Evolutionary conservation across 2,797 vertebrate species (phyloP).

Genomic region (Pangasius mekongensis): DNA sequence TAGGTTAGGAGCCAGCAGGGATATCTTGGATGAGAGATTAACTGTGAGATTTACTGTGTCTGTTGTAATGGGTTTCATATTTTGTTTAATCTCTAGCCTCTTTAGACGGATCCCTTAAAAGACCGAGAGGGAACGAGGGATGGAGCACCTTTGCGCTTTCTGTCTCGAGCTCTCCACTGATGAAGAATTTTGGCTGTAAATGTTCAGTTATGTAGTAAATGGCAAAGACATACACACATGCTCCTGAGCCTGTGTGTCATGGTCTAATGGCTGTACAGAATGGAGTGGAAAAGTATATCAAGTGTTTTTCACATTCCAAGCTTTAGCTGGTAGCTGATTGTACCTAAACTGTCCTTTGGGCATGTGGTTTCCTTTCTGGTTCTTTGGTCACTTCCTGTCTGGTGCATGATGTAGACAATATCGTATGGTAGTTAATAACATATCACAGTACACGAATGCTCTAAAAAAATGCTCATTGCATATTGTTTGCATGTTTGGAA

Average conservation of each 20-base stretch:
- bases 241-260: constrained; percentile 29
- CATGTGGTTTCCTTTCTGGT: constrained; percentile 4
- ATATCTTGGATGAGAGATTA: not conserved
- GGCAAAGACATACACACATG: not conserved
- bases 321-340: constrained; percentile 10
- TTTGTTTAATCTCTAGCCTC: not conserved
- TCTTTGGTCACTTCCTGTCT: constrained; percentile 25
- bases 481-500: not conserved
- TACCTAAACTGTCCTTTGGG: not conserved
- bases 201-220: not conserved
- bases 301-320: constrained; percentile 20
- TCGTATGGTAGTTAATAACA: not conserved
- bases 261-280: constrained; percentile 67
- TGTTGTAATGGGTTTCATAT: not conserved
- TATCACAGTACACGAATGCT: not conserved
- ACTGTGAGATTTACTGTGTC: not conserved
- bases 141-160: not conserved
- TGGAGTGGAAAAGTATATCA: constrained; percentile 70
- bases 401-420: constrained; percentile 1
- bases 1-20: not conserved
- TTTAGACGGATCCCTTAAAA: not conserved
- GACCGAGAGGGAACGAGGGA: not conserved
- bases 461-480: not conserved
- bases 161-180: not conserved
- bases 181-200: not conserved